These are phyloP conservation scores for Dolomedes plantarius DNA, from an alignment of 2,888 invertebrate species.

Conservation along the genomic window DNA sequence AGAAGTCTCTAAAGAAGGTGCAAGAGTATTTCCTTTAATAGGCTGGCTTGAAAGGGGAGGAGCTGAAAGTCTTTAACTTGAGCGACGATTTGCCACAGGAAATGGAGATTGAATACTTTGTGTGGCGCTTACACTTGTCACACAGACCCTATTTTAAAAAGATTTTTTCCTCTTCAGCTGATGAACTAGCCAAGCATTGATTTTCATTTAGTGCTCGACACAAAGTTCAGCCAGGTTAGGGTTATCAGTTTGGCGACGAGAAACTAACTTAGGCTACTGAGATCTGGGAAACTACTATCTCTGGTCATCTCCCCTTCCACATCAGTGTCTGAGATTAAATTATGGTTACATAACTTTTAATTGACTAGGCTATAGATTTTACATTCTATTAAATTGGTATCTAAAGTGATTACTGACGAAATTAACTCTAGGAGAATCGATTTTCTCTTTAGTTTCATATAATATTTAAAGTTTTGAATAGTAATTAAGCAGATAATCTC, in stretches of 20 bases:
- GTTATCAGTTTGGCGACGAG: constrained; percentile 12
- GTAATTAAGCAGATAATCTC: no score
- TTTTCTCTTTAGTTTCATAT: no score
- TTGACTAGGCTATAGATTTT: no score
- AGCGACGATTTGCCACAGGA: constrained; percentile 44
- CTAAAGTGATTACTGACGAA: no score
- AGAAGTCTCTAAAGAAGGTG: constrained; percentile 51
- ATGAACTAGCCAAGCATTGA: constrained; percentile 39
- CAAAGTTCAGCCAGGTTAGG: constrained; percentile 7
- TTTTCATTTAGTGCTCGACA: constrained; percentile 51
- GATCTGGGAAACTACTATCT: background rate
- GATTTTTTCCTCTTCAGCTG: constrained; percentile 35
- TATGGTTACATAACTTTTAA: no score
- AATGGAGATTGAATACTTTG: constrained; percentile 64
- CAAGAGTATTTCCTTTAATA: constrained; percentile 51
- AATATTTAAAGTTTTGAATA: no score
- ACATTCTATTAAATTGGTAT: no score
- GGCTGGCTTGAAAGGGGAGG: constrained; percentile 54
- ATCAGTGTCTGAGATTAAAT: no score
- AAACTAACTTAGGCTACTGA: background rate
- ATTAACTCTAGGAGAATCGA: no score
- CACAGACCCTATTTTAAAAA: constrained; percentile 36
- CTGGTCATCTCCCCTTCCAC: background rate
- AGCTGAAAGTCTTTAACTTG: constrained; percentile 46
- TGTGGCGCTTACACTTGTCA: constrained; percentile 35